Evolutionary conservation across 2,888 invertebrate genomes (phyloP).

Genomic region (Amphiduros pacificus): DNA sequence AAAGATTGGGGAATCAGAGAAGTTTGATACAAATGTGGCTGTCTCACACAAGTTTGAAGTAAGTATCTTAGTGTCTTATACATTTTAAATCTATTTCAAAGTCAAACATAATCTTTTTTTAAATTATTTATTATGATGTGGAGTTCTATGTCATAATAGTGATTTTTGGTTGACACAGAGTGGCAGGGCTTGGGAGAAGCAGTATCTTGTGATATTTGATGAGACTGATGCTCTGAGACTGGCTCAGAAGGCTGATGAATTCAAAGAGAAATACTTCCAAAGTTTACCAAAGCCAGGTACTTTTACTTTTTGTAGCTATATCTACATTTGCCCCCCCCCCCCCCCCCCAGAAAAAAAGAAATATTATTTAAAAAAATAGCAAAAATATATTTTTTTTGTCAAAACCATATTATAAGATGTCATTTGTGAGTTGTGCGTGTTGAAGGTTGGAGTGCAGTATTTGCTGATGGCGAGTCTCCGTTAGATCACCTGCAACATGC

Average conservation of each 20-base stretch:
- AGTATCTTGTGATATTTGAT: slow-evolving; percentile 50
- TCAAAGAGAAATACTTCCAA: slow-evolving; percentile 41
- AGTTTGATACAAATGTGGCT: slow-evolving; percentile 5
- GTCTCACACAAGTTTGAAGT: slow-evolving; percentile 44
- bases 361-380: no score
- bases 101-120: not conserved
- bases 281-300: slow-evolving; percentile 22
- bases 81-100: slow-evolving; percentile 5
- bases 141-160: no score
- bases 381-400: no score
- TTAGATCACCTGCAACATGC: slow-evolving; percentile 46
- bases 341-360: no score
- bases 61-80: not conserved
- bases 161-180: no score
- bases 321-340: no score
- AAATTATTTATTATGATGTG: no score
- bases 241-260: slow-evolving; percentile 33
- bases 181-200: slow-evolving; percentile 53
- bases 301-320: no score
- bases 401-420: no score
- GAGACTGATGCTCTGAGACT: slow-evolving; percentile 41
- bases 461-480: slow-evolving; percentile 44
- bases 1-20: not conserved
- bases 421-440: no score
- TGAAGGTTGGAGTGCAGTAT: slow-evolving; percentile 12